Conservation (phyloP, 2,888 invertebrate species). For the Notocelia uddmanniana region DNA sequence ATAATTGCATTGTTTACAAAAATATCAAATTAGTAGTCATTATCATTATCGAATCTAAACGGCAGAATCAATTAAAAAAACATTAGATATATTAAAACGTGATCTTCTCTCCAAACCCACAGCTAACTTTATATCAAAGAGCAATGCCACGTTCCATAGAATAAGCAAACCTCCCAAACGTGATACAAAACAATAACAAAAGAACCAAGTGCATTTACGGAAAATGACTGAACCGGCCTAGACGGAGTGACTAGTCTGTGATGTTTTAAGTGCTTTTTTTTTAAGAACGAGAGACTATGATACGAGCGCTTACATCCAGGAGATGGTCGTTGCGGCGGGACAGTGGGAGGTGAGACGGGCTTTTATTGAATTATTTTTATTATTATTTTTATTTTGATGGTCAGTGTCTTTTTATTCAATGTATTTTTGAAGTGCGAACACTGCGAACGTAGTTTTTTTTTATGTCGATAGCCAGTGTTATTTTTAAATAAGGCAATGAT, state of each 20-base stretch:
- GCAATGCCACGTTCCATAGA: conserved; percentile 12
- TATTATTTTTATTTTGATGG: background rate
- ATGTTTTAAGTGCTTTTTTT: conserved; percentile 52
- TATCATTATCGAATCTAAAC: background rate
- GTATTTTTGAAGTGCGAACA: too few relatives aligned
- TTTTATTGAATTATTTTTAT: background rate
- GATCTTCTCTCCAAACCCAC: background rate
- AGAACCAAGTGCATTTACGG: conserved; percentile 38
- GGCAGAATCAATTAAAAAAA: conserved; percentile 1
- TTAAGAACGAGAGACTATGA: conserved; percentile 58
- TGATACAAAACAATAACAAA: conserved; percentile 36
- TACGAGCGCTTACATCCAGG: conserved; percentile 78
- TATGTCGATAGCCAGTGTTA: background rate
- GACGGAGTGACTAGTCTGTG: conserved; percentile 44
- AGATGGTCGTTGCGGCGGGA: conserved; percentile 82
- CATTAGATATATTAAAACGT: conserved; percentile 9
- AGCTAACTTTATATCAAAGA: background rate
- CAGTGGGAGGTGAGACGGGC: conserved; percentile 76
- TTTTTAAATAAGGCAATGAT: too few relatives aligned
- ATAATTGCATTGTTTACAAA: background rate
- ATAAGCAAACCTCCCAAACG: conserved; percentile 24
- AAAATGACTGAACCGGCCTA: conserved; percentile 34
- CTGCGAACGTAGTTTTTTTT: background rate
- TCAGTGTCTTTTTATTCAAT: too few relatives aligned
- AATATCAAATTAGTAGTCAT: background rate